A percentile compares a stretch with the other conserved stretches of the same genome.
phyloP scores from a whole-genome alignment of 2,888 invertebrate species.

The Mythimna loreyi region DNA sequence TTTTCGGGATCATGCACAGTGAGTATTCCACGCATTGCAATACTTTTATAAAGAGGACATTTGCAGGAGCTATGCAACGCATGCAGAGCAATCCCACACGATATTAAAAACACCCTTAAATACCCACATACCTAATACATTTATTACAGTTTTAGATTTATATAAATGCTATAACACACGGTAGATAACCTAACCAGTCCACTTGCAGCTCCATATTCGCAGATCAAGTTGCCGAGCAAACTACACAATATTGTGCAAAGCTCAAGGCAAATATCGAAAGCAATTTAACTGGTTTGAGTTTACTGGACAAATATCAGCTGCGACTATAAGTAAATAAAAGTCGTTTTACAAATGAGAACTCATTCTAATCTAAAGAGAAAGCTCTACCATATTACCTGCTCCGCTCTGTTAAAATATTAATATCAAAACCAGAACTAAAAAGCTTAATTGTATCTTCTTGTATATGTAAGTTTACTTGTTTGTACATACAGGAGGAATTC shows the following conservation, averaged over 20 bases:
- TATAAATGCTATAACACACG: neutral
- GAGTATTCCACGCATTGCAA: too few relatives aligned
- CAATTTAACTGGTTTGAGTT: slow-evolving; percentile 21
- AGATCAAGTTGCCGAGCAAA: slow-evolving; percentile 53
- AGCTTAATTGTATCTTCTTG: neutral
- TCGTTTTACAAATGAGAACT: neutral
- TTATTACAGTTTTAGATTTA: slow-evolving; percentile 8
- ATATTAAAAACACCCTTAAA: too few relatives aligned
- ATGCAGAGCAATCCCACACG: too few relatives aligned
- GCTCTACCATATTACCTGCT: neutral
- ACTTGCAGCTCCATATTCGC: slow-evolving; percentile 48
- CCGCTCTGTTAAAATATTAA: neutral
- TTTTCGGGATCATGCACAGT: too few relatives aligned
- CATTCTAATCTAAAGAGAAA: neutral
- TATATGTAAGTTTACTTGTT: neutral
- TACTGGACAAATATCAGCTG: slow-evolving; percentile 13
- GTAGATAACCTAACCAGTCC: slow-evolving; percentile 34
- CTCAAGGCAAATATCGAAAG: slow-evolving; percentile 33
- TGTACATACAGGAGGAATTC: too few relatives aligned
- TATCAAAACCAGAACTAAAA: slow-evolving; percentile 1
- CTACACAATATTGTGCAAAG: slow-evolving; percentile 45
- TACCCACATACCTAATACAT: slow-evolving; percentile 4
- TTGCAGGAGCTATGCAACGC: too few relatives aligned
- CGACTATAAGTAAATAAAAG: slow-evolving; percentile 1
- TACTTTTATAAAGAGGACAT: too few relatives aligned